phyloP scores from a whole-genome alignment of 2,888 invertebrate species.

The Plebejus anna region DNA sequence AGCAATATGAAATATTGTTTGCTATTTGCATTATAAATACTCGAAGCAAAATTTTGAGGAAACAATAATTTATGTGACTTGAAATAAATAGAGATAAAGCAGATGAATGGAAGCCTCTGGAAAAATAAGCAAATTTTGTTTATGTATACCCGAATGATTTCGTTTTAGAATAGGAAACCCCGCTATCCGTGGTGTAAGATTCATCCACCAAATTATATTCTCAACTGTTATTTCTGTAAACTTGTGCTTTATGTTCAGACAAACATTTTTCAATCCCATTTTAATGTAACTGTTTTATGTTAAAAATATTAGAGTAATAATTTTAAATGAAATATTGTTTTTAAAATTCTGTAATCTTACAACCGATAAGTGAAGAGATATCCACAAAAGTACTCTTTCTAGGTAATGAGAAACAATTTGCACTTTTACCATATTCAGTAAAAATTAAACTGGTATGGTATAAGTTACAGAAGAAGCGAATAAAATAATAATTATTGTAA shows the following conservation, averaged over 20 bases:
- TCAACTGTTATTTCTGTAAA: slow-evolving; percentile 13
- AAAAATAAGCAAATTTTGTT: background rate
- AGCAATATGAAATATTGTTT: no score
- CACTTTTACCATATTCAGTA: background rate
- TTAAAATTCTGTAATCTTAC: background rate
- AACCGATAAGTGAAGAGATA: background rate
- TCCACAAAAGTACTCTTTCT: background rate
- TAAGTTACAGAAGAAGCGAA: background rate
- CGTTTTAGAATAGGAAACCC: slow-evolving; percentile 15
- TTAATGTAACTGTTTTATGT: background rate
- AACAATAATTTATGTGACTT: background rate
- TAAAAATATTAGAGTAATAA: background rate
- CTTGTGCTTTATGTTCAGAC: background rate
- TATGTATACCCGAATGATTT: background rate
- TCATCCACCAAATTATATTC: slow-evolving; percentile 26
- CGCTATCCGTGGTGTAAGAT: slow-evolving; percentile 5
- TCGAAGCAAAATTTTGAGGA: background rate
- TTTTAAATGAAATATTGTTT: background rate
- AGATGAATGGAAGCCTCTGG: background rate
- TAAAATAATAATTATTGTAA: background rate
- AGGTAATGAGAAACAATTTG: background rate
- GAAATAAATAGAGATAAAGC: background rate
- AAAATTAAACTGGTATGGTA: background rate
- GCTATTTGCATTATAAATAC: background rate
- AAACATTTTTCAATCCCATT: background rate